Percentiles rank a stretch among this genome's conserved stretches.
phyloP scores from a whole-genome alignment of 2,888 invertebrate species.

The Clistopyga incitator region DNA sequence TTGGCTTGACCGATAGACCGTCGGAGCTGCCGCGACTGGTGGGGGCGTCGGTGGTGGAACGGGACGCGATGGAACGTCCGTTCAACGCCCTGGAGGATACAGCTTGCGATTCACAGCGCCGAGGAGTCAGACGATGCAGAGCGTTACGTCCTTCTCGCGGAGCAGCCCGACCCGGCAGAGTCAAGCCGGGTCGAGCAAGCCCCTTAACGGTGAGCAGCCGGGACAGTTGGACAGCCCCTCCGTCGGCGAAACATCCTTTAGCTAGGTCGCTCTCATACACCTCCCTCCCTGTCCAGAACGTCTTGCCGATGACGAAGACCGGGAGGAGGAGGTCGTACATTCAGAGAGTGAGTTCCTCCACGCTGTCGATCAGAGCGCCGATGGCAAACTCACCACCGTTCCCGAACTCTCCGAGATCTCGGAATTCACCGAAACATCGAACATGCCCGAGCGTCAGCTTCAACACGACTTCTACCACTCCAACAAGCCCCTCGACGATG shows the following conservation, averaged over 20 bases:
- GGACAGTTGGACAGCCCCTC: slow-evolving; percentile 79
- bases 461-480: slow-evolving; percentile 20
- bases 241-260: slow-evolving; percentile 81
- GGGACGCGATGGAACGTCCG: slow-evolving; percentile 73
- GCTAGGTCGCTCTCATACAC: slow-evolving; percentile 80
- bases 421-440: slow-evolving; percentile 67
- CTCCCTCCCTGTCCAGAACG: slow-evolving; percentile 75
- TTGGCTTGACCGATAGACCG: slow-evolving; percentile 54
- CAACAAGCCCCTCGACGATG: slow-evolving; percentile 9
- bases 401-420: slow-evolving; percentile 73
- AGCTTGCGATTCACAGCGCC: slow-evolving; percentile 85
- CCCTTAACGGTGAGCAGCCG: slow-evolving; percentile 69
- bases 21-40: slow-evolving; percentile 52
- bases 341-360: slow-evolving; percentile 25
- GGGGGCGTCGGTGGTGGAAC: slow-evolving; percentile 47
- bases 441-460: slow-evolving; percentile 42
- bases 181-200: slow-evolving; percentile 70
- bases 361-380: slow-evolving; percentile 62
- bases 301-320: slow-evolving; percentile 64
- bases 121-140: slow-evolving; percentile 85
- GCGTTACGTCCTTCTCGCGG: slow-evolving; percentile 84
- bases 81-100: slow-evolving; percentile 80
- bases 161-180: slow-evolving; percentile 80
- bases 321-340: slow-evolving; percentile 41
- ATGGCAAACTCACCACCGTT: slow-evolving; percentile 72